These are phyloP conservation scores for Paragorgia papillata DNA, from an alignment of 92 coral and sea anemone species.

Conservation along the genomic window DNA sequence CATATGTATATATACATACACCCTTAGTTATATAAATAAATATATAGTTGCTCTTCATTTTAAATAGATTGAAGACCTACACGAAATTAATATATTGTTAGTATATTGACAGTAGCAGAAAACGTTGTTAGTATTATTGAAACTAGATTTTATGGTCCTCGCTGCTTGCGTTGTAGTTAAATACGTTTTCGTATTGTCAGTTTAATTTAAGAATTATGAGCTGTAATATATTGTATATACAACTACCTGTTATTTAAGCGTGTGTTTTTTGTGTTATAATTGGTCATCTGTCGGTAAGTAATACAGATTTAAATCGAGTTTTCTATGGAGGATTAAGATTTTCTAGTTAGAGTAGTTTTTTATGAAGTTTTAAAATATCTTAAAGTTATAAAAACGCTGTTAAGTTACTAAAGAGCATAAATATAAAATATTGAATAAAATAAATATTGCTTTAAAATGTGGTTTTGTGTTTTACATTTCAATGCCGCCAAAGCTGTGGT, in stretches of 20 bases:
- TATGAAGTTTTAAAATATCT: constrained; percentile 69
- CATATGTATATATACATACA: no score
- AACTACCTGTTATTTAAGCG: not conserved
- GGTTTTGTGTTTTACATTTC: no score
- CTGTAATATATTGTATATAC: constrained; percentile 18
- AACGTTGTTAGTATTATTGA: not conserved
- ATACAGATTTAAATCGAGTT: constrained; percentile 20
- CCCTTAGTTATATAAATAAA: constrained; percentile 12
- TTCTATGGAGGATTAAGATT: constrained; percentile 67
- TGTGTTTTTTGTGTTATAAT: constrained; percentile 9
- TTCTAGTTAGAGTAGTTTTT: constrained; percentile 99
- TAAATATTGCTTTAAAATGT: no score
- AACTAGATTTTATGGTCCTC: not conserved
- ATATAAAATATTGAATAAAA: constrained; percentile 19
- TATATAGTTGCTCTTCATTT: not conserved
- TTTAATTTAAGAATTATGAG: not conserved
- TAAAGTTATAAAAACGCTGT: not conserved
- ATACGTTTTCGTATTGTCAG: not conserved
- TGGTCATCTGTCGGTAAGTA: not conserved
- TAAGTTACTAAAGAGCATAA: constrained; percentile 13
- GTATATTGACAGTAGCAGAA: not conserved
- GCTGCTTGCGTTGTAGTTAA: not conserved
- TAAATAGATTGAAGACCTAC: not conserved
- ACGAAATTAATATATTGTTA: not conserved
- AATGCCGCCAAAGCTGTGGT: no score